Percentiles rank a stretch among this genome's conserved stretches.
phyloP scores from a whole-genome alignment of 2,888 invertebrate genomes.

The Oscheius sp. region DNA sequence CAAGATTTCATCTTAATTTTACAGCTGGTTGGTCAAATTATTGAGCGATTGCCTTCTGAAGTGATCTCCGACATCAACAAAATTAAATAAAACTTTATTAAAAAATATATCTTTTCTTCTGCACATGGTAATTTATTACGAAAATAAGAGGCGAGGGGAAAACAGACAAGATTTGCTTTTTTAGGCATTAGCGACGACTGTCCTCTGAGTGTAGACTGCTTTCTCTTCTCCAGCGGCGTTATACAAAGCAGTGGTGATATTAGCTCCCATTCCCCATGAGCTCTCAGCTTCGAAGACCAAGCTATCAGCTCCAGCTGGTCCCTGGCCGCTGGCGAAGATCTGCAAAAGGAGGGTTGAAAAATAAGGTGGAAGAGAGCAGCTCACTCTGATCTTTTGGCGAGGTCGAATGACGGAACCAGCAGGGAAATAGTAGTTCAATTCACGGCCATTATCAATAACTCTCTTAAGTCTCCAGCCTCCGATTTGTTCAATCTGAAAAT shows the following conservation, averaged over 20 bases:
- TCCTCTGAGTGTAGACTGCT: constrained; percentile 26
- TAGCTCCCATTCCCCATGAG: constrained; percentile 71
- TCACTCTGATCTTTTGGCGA: constrained; percentile 3
- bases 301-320: constrained; percentile 51
- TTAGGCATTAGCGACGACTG: constrained; percentile 12
- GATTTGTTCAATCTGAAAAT: constrained; percentile 13
- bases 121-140: too few species aligned
- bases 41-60: too few species aligned
- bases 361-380: not conserved
- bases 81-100: too few species aligned
- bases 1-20: too few species aligned
- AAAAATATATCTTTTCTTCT: too few species aligned
- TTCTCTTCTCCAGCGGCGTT: constrained; percentile 18
- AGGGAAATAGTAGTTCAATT: constrained; percentile 21
- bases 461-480: constrained; percentile 20
- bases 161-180: not conserved
- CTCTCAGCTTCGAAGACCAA: constrained; percentile 61
- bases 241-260: constrained; percentile 21
- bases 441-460: not conserved
- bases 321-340: constrained; percentile 70
- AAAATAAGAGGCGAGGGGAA: too few species aligned
- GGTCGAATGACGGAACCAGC: constrained; percentile 1
- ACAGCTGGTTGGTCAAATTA: too few species aligned
- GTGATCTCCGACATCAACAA: too few species aligned
- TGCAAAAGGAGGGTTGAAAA: constrained; percentile 37